phyloP scores from a whole-genome alignment of 2,113 vertebrate genomes.

The Strigops habroptila region DNA sequence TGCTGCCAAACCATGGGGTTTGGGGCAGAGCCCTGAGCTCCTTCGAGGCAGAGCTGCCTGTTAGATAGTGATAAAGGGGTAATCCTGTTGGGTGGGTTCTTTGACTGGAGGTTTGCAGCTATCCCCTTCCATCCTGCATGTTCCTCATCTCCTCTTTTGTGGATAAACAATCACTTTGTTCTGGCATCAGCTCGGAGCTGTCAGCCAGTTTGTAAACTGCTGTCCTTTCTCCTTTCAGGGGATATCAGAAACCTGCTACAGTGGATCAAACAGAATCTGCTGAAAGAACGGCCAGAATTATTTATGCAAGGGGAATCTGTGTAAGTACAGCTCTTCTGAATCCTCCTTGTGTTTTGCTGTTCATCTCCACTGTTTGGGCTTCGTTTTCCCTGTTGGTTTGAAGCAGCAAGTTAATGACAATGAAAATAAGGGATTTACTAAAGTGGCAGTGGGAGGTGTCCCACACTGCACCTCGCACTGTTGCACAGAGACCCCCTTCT shows the following conservation, averaged over 20 bases:
- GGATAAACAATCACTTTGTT: background rate
- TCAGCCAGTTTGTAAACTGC: conserved; percentile 25
- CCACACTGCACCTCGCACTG: background rate
- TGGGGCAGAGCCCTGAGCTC: background rate
- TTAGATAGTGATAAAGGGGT: background rate
- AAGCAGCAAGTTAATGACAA: background rate
- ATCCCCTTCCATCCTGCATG: background rate
- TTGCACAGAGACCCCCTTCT: background rate
- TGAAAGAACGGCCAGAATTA: conserved; percentile 92
- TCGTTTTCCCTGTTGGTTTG: background rate
- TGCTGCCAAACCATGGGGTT: background rate
- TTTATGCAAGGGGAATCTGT: conserved; percentile 95
- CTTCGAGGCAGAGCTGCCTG: background rate
- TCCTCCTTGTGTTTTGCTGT: background rate
- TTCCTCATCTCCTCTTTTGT: background rate
- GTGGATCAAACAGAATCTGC: conserved; percentile 92
- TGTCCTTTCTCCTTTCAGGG: conserved; percentile 79
- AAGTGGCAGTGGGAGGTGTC: background rate
- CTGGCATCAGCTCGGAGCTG: background rate
- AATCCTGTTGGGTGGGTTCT: background rate
- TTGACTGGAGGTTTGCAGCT: background rate
- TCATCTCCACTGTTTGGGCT: background rate
- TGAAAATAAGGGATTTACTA: background rate
- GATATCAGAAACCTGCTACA: conserved; percentile 90
- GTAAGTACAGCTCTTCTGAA: conserved; percentile 73